phyloP scores from a whole-genome alignment of 2,113 vertebrate species.

The Aptenodytes forsteri region DNA sequence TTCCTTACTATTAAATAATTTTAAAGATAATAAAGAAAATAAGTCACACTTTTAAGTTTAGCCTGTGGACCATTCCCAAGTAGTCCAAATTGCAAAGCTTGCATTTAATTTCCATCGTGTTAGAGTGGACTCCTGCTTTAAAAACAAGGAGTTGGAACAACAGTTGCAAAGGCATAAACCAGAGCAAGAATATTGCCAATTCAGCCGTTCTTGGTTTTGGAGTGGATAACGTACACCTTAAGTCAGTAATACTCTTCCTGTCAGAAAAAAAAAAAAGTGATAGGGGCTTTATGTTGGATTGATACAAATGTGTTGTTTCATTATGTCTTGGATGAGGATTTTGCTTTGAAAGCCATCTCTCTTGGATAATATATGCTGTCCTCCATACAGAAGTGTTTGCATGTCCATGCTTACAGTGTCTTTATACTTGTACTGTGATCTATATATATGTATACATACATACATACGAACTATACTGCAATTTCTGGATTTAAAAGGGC shows the following conservation, averaged over 20 bases:
- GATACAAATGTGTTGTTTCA: conserved; percentile 8
- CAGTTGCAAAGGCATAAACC: conserved; percentile 28
- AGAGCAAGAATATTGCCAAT: conserved; percentile 5
- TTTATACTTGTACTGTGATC: not conserved
- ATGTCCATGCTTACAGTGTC: not conserved
- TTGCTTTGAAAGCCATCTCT: not conserved
- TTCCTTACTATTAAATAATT: not conserved
- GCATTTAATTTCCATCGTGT: not conserved
- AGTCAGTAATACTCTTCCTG: conserved; percentile 31
- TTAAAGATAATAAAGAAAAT: not conserved
- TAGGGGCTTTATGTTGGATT: not conserved
- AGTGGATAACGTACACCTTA: not conserved
- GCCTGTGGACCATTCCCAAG: not conserved
- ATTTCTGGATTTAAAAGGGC: not conserved
- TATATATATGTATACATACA: not conserved
- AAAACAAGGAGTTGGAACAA: conserved; percentile 15
- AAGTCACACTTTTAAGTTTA: not conserved
- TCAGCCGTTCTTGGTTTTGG: conserved; percentile 26
- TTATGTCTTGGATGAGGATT: conserved; percentile 24
- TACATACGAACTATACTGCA: not conserved
- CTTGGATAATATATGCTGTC: not conserved
- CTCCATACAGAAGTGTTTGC: not conserved
- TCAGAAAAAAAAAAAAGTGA: not conserved
- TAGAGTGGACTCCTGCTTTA: not conserved
- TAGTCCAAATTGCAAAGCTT: not conserved